Percentiles rank a stretch among this genome's conserved stretches.
Evolutionary conservation across 2,797 vertebrate genomes (phyloP).

Genomic region (Acridotheres tristis): DNA sequence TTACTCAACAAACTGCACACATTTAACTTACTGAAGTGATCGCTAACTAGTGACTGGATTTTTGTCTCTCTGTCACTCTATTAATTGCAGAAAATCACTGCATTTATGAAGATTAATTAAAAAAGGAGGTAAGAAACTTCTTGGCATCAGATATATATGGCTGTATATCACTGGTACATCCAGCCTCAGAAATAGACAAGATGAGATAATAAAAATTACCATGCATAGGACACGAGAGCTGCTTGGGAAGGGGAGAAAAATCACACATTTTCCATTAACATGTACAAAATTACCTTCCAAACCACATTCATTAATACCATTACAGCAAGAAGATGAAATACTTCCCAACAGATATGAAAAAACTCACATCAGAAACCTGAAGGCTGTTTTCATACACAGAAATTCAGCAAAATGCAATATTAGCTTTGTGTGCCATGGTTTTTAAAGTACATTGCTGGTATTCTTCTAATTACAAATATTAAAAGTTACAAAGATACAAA

Average conservation of each 20-base stretch:
- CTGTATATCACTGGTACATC: background rate
- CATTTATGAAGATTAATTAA: background rate
- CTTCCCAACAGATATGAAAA: background rate
- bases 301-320: background rate
- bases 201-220: background rate
- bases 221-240: background rate
- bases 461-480: background rate
- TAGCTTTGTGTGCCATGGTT: background rate
- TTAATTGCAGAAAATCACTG: background rate
- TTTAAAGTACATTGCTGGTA: background rate
- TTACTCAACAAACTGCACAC: background rate
- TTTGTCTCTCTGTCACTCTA: background rate
- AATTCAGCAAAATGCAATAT: background rate
- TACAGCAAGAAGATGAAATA: background rate
- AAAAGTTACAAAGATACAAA: background rate
- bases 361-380: background rate
- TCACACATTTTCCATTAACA: background rate
- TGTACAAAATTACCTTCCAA: background rate
- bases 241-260: background rate
- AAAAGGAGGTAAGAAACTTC: background rate
- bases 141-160: fast-evolving
- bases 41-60: background rate
- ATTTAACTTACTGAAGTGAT: background rate
- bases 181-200: background rate
- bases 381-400: background rate